Conservation (phyloP, 2,797 vertebrate genomes). For the Urophycis tenuis region DNA sequence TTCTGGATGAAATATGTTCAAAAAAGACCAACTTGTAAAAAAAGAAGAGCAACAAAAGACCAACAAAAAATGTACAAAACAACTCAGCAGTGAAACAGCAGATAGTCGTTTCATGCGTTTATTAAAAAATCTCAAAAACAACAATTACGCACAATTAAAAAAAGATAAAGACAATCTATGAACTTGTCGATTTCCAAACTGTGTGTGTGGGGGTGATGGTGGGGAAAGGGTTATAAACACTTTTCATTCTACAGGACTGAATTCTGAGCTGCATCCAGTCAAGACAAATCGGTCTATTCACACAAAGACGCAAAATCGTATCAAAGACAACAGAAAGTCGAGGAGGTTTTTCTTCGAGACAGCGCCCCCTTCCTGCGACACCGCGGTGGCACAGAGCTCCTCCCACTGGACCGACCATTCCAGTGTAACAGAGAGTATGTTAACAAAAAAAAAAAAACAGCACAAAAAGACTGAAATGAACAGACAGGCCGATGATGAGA, state of each 20-base stretch:
- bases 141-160: constrained; percentile 44
- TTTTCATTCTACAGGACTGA: constrained; percentile 2
- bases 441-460: background rate
- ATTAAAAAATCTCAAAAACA: constrained; percentile 52
- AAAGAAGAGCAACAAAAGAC: too few species aligned
- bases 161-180: constrained; percentile 28
- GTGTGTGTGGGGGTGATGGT: too few species aligned
- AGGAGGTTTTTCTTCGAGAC: background rate
- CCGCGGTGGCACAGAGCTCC: background rate
- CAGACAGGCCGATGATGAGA: too few species aligned
- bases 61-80: too few species aligned
- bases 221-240: background rate
- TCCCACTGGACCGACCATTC: background rate
- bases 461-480: too few species aligned
- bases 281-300: background rate
- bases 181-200: background rate
- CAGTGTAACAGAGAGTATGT: too few species aligned
- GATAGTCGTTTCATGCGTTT: constrained; percentile 37
- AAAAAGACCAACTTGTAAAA: background rate
- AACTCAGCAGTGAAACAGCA: too few species aligned
- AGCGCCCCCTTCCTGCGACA: background rate
- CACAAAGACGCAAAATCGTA: background rate
- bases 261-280: background rate
- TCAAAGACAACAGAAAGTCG: background rate
- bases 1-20: background rate